Conservation (phyloP, 2,113 vertebrate genomes). For the Tragelaphus strepsiceros region DNA sequence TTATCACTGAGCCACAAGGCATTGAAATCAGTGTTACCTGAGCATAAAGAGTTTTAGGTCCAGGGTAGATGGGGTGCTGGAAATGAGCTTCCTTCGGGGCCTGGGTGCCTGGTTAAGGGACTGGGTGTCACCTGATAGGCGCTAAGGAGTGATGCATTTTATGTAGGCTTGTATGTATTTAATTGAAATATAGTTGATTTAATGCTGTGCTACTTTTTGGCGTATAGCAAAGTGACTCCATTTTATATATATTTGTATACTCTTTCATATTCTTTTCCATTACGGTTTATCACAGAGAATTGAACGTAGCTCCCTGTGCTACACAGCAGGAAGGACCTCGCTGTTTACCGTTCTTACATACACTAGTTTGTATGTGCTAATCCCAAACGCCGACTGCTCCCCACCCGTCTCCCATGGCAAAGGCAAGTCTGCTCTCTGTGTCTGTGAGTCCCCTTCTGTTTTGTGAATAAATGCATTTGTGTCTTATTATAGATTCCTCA, state of each 20-base stretch:
- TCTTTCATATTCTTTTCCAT: neutral
- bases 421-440: too few species aligned
- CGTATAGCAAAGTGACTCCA: neutral
- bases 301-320: neutral
- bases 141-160: accelerated
- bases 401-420: neutral
- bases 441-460: neutral
- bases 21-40: accelerated
- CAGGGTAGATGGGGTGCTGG: accelerated
- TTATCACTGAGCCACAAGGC: neutral
- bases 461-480: neutral
- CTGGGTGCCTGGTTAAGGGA: accelerated
- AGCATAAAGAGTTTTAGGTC: too few species aligned
- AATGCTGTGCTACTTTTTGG: neutral
- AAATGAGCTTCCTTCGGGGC: accelerated
- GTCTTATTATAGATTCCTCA: neutral
- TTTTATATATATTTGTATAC: neutral
- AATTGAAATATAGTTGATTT: neutral
- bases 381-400: neutral
- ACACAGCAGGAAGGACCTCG: neutral
- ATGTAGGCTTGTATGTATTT: neutral
- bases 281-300: neutral
- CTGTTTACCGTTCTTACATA: neutral
- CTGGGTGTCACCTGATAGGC: too few species aligned
- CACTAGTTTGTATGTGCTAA: neutral